These are phyloP conservation scores for Psococerastis gibbosa DNA, from an alignment of 2,888 invertebrate species.

Conservation along the genomic window DNA sequence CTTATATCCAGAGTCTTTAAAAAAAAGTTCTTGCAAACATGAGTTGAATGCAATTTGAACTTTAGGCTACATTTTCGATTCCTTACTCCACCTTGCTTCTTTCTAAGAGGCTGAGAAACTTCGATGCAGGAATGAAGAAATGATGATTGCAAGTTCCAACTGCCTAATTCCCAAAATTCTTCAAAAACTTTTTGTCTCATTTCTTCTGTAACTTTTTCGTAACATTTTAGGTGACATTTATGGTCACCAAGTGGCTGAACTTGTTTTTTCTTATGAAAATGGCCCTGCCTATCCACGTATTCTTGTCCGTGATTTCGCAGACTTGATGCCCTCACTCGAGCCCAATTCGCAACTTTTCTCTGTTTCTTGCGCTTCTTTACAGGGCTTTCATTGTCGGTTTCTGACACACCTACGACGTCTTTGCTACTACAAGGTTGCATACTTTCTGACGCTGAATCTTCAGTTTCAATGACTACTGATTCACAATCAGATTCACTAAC, in stretches of 20 bases:
- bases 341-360: not conserved
- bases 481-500: no score
- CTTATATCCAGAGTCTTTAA: not conserved
- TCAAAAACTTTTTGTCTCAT: not conserved
- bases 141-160: not conserved
- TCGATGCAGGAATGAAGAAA: not conserved
- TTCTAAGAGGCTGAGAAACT: not conserved
- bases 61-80: no score
- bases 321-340: not conserved
- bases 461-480: no score
- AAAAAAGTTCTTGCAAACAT: not conserved
- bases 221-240: not conserved
- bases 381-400: not conserved
- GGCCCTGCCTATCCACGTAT: not conserved
- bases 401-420: no score
- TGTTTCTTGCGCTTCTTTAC: not conserved
- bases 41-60: not conserved
- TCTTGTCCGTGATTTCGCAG: not conserved
- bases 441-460: no score
- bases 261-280: not conserved
- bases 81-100: not conserved
- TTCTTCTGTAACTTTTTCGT: not conserved
- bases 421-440: no score
- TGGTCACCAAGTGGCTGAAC: not conserved
- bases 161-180: not conserved